Evolutionary conservation across 2,797 vertebrate genomes (phyloP).

Genomic region (Acrocephalus scirpaceus): DNA sequence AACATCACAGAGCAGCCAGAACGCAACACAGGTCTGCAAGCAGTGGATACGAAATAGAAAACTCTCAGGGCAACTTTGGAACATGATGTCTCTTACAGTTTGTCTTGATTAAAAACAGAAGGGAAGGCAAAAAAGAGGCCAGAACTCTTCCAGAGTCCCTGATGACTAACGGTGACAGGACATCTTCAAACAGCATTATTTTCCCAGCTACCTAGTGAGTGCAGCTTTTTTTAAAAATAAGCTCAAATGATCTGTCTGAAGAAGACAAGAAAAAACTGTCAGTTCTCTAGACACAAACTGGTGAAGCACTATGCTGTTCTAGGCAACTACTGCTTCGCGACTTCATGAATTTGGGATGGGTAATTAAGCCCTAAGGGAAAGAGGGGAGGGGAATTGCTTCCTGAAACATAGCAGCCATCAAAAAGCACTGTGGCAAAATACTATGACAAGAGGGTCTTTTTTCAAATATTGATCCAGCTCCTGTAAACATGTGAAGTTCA

Average conservation of each 20-base stretch:
- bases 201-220: background rate
- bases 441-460: background rate
- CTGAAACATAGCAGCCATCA: conserved; percentile 7
- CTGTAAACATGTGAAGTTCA: conserved; percentile 20
- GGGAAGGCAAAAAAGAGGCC: background rate
- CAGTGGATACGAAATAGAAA: background rate
- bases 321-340: background rate
- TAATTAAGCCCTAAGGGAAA: background rate
- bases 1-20: background rate
- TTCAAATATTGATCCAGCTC: conserved; percentile 39
- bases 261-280: background rate
- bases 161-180: background rate
- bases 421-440: conserved; percentile 30
- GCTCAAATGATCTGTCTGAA: background rate
- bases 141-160: background rate
- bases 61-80: background rate
- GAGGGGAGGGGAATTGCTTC: accelerated
- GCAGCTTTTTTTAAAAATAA: background rate
- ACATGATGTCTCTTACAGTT: background rate
- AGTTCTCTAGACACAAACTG: background rate
- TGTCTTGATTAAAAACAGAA: conserved; percentile 6
- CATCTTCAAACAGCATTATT: background rate
- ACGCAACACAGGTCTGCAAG: background rate
- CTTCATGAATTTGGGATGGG: background rate
- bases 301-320: background rate